Conservation (phyloP, 2,797 vertebrate genomes). For the Danio jaintianensis region DNA sequence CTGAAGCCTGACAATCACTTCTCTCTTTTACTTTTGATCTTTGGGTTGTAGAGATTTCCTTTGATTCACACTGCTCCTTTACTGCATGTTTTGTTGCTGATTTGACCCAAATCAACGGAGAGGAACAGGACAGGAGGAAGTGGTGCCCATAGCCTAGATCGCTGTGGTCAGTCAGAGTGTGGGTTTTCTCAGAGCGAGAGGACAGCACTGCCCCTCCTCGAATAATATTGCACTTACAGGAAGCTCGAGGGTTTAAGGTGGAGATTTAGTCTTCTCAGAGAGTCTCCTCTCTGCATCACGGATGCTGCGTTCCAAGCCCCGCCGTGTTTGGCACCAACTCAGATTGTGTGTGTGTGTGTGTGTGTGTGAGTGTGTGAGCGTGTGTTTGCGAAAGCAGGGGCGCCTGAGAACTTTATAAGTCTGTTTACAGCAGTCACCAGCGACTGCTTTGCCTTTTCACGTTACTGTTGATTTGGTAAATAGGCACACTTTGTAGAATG, state of each 20-base stretch:
- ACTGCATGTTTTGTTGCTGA: slow-evolving; percentile 64
- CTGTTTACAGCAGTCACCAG: slow-evolving; percentile 66
- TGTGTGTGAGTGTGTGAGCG: not conserved
- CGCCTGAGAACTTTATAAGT: slow-evolving; percentile 58
- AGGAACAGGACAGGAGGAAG: slow-evolving; percentile 37
- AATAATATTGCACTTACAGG: slow-evolving; percentile 48
- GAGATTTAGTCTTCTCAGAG: slow-evolving; percentile 55
- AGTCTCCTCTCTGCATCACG: slow-evolving; percentile 48
- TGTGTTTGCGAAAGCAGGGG: slow-evolving; percentile 37
- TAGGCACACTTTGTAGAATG: slow-evolving; percentile 63
- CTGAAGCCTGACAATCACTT: slow-evolving; percentile 98
- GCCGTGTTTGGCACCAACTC: slow-evolving; percentile 47
- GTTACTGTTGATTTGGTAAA: slow-evolving; percentile 71
- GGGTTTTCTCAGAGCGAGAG: slow-evolving; percentile 52
- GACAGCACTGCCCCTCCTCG: slow-evolving; percentile 56
- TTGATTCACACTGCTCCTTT: slow-evolving; percentile 67
- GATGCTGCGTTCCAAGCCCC: slow-evolving; percentile 40
- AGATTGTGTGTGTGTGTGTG: slow-evolving; percentile 30
- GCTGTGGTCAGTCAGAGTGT: slow-evolving; percentile 54
- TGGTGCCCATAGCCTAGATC: slow-evolving; percentile 51
- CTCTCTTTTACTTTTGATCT: slow-evolving; percentile 69
- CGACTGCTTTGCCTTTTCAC: slow-evolving; percentile 69
- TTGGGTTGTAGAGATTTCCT: slow-evolving; percentile 65
- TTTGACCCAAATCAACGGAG: slow-evolving; percentile 44
- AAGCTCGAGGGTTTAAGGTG: slow-evolving; percentile 51